These are phyloP conservation scores for Okapia johnstoni DNA, from an alignment of 2,113 vertebrate genomes.

Conservation along the genomic window DNA sequence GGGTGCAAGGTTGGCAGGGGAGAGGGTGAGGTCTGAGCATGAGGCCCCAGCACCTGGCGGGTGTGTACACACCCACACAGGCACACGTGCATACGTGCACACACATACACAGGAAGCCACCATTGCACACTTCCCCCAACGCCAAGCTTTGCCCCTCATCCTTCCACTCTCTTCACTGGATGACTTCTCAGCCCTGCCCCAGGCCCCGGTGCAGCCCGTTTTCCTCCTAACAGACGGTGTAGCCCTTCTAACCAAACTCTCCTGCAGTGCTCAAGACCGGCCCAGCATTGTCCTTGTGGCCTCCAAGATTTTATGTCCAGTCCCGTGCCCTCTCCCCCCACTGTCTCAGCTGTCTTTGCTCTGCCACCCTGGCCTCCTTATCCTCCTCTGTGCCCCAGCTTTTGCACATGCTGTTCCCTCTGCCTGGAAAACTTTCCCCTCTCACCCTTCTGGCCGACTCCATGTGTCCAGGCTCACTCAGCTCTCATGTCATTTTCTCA, in stretches of 20 bases:
- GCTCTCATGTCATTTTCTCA: background rate
- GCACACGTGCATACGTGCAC: background rate
- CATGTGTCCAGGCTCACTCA: background rate
- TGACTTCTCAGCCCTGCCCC: background rate
- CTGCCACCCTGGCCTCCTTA: too few species aligned
- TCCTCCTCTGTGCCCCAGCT: background rate
- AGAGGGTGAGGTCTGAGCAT: background rate
- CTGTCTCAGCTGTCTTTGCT: background rate
- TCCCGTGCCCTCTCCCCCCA: fast-evolving
- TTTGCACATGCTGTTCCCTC: background rate
- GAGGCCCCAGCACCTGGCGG: background rate
- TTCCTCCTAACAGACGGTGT: background rate
- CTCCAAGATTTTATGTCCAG: background rate
- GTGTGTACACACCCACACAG: fast-evolving
- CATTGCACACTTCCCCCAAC: fast-evolving
- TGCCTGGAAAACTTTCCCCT: background rate
- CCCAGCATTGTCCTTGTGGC: background rate
- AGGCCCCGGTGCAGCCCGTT: background rate
- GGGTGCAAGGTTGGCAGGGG: background rate
- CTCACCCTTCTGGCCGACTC: fast-evolving
- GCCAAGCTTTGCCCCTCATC: background rate
- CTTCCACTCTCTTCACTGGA: background rate
- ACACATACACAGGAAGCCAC: too few species aligned
- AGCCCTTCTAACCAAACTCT: background rate
- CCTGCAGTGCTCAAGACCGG: fast-evolving